Evolutionary conservation across 2,888 invertebrate species (phyloP).

Genomic region (Cerastis rubricosa): DNA sequence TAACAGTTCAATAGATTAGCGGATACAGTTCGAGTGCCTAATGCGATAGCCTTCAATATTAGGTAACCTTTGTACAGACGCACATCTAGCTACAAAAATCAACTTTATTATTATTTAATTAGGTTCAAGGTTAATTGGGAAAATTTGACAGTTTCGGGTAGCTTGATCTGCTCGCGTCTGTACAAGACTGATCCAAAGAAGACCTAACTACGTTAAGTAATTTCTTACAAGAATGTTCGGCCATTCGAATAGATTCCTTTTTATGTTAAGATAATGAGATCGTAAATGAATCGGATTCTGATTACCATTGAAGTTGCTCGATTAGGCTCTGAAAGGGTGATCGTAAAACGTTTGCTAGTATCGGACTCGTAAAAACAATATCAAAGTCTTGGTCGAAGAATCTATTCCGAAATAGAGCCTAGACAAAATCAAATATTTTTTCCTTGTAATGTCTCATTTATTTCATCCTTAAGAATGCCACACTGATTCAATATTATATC

Average conservation of each 20-base stretch:
- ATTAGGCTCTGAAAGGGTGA: conserved; percentile 38
- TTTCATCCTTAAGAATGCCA: background rate
- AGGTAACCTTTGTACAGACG: background rate
- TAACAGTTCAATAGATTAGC: conserved; percentile 24
- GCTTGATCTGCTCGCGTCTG: no score
- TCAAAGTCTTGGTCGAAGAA: conserved; percentile 16
- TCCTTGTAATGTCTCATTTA: background rate
- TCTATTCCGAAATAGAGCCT: conserved; percentile 8
- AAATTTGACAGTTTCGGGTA: no score
- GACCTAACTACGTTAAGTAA: background rate
- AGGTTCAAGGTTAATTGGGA: no score
- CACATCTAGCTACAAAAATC: no score
- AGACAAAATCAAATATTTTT: conserved; percentile 16
- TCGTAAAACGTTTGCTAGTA: conserved; percentile 52
- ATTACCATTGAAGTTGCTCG: conserved; percentile 54
- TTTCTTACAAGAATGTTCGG: conserved; percentile 25
- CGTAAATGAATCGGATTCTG: conserved; percentile 51
- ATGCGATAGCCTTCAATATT: conserved; percentile 1
- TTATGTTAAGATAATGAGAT: conserved; percentile 45
- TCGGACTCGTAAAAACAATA: conserved; percentile 51
- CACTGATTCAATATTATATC: no score
- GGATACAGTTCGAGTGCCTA: background rate
- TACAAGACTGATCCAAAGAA: background rate
- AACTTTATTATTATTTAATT: no score
- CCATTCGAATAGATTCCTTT: conserved; percentile 39